Base-by-base conservation (phyloP, 2,113 vertebrate species). In the Geococcyx californianus region DNA sequence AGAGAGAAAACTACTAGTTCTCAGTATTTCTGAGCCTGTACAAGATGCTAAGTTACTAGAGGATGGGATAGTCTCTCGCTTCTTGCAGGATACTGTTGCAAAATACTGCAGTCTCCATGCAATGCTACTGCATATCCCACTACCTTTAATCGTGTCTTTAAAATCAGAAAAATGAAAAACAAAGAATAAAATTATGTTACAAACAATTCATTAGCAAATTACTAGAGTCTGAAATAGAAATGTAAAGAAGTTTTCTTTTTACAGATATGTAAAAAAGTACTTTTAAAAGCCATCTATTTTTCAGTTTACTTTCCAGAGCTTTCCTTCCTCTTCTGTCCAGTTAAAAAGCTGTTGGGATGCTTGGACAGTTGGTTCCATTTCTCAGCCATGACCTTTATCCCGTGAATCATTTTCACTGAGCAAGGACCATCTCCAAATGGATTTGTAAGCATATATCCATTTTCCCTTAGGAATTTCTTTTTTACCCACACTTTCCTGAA, bases 11-110 rank as follows among this genome's bases (percentile, higher is more conserved):
- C 9, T n/a, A 40, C 8, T 23, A 16, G 24, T 58, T 29, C 36
- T 62, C 70, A 82, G 3, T n/a, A 44, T 49, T 78, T 75, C 70
- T 83, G 56, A 85, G 42, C 19, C 67, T 67, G 14, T 40, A 19
- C 1, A 1, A 79, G 33, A 42, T 0, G 0, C 29, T 11, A 38
- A 44, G 23, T 58, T 69, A 54, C 31, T 58, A 84, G 8, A 44
- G 34, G 54, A 40, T 21, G 11, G 18, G 88, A 47, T 3, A 55
- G 33, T 17, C n/a, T 51, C 10, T 25, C 54, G 51, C 9, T 58
- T 89, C 49, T 5, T 66, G 34, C 3, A 3, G n/a, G 17, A 52
- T 38, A 60, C 6, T 60, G 17, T 7, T 58, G 59, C 17, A 49
- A 49, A 7, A 60, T 20, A 55, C 26, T 59, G 31, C 31, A 80